Evolutionary conservation across 2,113 vertebrate species (phyloP), one percentile per base, ranked within the genome.

Genomic region (Formicarius rufipectus): DNA sequence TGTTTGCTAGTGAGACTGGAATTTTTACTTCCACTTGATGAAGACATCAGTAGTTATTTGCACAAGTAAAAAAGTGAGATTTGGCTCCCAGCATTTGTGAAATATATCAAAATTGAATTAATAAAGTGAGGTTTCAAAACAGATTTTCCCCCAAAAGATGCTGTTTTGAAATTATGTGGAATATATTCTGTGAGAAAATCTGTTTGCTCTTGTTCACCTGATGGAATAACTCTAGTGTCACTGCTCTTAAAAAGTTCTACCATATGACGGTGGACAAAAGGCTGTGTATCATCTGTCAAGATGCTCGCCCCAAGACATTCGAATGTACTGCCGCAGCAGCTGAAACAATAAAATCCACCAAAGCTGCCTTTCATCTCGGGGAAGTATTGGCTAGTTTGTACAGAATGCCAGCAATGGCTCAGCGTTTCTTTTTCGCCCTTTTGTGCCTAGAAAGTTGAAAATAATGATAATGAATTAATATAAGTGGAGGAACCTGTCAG

Each of bases 381-480:
- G 88, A 87, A 93, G 87, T 93, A 83, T 53, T 90, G 74, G 69
- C 80, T 86, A 69, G 72, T 74, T 89, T 93, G 22, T 52, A 78
- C 40, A 75, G 59, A 82, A 55, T 92, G 77, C 89, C 87, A 67
- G 89, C 83, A 95, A 64, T 52, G 74, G 81, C 91, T 93, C 81
- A 50, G 40, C 6, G n/a, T 82, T 91, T 95, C 93, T 93, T 95
- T 96, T 82, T 77, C 84, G 87, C 77, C 67, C 75, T 95, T 97
- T 96, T 75, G 76, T 95, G 85, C 93, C 73, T 93, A 94, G 93
- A 93, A 96, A 95, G 86, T 94, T 52, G 95, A 91, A 97, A 96
- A 96, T 87, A 88, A 96, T 94, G 95, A 62, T 89, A 89, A 96
- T 85, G 95, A 97, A 93, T 95, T 95, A 95, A 84, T 97, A 93